Evolutionary conservation across 2,797 vertebrate genomes (phyloP).

Genomic region (Sparidentex hasta): DNA sequence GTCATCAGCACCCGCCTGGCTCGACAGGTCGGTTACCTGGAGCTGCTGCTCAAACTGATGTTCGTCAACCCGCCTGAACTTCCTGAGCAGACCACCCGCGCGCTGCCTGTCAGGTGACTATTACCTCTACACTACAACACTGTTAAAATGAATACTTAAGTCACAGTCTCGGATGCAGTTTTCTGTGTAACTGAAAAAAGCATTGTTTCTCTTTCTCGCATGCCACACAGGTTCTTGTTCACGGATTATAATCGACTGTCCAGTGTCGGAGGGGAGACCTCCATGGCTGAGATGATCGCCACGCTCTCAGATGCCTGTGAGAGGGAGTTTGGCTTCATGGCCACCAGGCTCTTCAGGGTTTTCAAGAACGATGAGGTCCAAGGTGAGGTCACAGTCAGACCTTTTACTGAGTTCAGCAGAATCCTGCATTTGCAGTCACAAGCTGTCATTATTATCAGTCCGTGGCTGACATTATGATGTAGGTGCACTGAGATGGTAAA

Average conservation of each 20-base stretch:
- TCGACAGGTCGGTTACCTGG: slow-evolving; percentile 95
- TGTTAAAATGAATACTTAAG: not conserved
- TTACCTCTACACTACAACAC: not conserved
- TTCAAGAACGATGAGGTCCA: slow-evolving; percentile 97
- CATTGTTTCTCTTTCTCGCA: not conserved
- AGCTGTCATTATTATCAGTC: not conserved
- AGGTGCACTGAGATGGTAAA: not conserved
- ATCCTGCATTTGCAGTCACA: not conserved
- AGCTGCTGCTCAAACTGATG: slow-evolving; percentile 97
- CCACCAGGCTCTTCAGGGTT: slow-evolving; percentile 96
- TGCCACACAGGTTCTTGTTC: slow-evolving; percentile 92
- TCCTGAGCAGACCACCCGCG: slow-evolving; percentile 97
- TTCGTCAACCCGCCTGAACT: slow-evolving; percentile 98
- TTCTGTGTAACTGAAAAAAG: not conserved
- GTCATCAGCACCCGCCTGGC: slow-evolving; percentile 93
- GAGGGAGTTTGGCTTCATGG: slow-evolving; percentile 98
- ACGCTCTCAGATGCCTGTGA: slow-evolving; percentile 98
- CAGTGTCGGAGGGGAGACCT: slow-evolving; percentile 98
- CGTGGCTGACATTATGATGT: not conserved
- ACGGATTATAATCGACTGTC: slow-evolving; percentile 98
- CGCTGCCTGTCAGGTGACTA: slow-evolving; percentile 94
- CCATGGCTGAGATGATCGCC: slow-evolving; percentile 99
- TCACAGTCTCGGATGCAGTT: not conserved
- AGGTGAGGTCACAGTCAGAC: slow-evolving; percentile 73
- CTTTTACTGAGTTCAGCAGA: not conserved